Conservation (phyloP, 2,888 invertebrate genomes). For the Drosophila neoperkinsi region DNA sequence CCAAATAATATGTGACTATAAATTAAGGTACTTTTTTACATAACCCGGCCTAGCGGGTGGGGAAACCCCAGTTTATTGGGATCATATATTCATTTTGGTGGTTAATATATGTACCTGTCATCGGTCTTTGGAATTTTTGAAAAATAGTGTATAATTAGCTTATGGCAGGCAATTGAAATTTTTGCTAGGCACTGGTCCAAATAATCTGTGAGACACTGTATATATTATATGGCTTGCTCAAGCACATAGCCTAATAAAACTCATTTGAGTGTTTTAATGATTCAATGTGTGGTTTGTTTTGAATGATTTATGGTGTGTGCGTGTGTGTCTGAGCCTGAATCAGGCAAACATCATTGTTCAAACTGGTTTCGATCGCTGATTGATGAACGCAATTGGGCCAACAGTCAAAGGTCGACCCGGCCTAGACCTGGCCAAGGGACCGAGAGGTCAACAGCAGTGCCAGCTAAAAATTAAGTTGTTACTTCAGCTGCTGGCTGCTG, state of each 20-base stretch:
- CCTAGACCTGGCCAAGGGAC: conserved; percentile 21
- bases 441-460: conserved; percentile 36
- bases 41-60: too few species aligned
- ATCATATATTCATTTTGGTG: too few species aligned
- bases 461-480: conserved; percentile 57
- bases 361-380: conserved; percentile 40
- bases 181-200: too few species aligned
- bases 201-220: too few species aligned
- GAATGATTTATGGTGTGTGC: not conserved
- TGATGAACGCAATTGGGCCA: conserved; percentile 50
- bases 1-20: too few species aligned
- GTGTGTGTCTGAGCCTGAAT: not conserved
- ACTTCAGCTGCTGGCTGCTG: conserved; percentile 18
- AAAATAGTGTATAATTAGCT: too few species aligned
- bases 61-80: too few species aligned
- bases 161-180: too few species aligned
- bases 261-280: not conserved
- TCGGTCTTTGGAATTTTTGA: too few species aligned
- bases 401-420: conserved; percentile 27
- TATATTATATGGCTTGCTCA: not conserved
- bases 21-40: too few species aligned
- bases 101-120: too few species aligned
- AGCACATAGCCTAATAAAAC: not conserved
- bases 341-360: conserved; percentile 4
- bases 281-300: not conserved